Percentiles rank a stretch among this genome's conserved stretches.
These are phyloP conservation scores for Lathamus discolor DNA, from an alignment of 2,113 vertebrate genomes.

Conservation along the genomic window DNA sequence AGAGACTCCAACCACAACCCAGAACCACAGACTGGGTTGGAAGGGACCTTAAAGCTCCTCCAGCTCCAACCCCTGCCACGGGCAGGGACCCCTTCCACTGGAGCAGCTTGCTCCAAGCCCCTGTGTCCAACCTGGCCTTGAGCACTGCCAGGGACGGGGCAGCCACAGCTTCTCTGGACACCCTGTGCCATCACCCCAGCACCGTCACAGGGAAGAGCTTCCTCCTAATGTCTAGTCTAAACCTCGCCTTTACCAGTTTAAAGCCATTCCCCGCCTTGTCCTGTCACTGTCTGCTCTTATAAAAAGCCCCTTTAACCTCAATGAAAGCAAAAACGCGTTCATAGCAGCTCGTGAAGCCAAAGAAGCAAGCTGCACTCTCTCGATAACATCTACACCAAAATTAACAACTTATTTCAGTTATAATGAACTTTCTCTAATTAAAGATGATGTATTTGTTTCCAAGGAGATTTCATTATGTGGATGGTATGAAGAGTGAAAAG, in stretches of 20 bases:
- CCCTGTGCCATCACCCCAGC: rapidly evolving
- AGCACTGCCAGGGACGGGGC: background rate
- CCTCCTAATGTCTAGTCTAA: background rate
- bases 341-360: background rate
- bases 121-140: background rate
- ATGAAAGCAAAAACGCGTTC: rapidly evolving
- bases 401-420: background rate
- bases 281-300: background rate
- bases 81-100: background rate
- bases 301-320: background rate
- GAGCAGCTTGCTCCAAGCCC: background rate
- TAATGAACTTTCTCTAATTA: background rate
- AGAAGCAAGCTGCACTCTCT: background rate
- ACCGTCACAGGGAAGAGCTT: background rate
- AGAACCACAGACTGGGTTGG: background rate
- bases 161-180: background rate
- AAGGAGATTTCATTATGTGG: background rate
- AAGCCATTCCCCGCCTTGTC: background rate
- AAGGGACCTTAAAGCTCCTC: background rate
- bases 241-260: background rate
- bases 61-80: background rate
- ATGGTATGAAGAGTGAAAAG: background rate
- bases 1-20: background rate
- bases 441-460: background rate
- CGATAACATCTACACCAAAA: background rate